Conservation (phyloP, 1,140 invertebrate species). For the Whitmania pigra region DNA sequence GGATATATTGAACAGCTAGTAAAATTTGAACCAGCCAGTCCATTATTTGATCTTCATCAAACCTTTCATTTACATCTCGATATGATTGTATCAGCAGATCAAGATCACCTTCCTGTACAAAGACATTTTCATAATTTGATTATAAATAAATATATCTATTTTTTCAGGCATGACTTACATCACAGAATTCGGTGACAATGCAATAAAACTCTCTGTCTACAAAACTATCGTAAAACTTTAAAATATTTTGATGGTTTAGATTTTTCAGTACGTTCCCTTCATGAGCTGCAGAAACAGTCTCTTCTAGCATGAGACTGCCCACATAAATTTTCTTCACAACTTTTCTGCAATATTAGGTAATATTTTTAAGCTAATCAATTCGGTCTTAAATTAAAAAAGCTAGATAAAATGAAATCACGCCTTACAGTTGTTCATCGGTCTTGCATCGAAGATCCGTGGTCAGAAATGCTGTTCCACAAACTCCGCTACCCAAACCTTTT, state of each 20-base stretch:
- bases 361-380: background rate
- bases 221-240: constrained; percentile 39
- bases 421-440: constrained; percentile 12
- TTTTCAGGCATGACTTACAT: constrained; percentile 31
- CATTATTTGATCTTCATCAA: constrained; percentile 37
- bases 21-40: constrained; percentile 43
- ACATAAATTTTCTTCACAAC: constrained; percentile 41
- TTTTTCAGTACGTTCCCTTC: constrained; percentile 39
- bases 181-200: constrained; percentile 44
- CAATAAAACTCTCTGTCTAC: constrained; percentile 41
- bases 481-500: constrained; percentile 41
- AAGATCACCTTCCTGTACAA: constrained; percentile 39
- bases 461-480: constrained; percentile 41
- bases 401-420: constrained; percentile 1
- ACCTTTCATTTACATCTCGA: constrained; percentile 32
- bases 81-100: constrained; percentile 36
- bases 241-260: constrained; percentile 37
- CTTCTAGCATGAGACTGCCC: constrained; percentile 40
- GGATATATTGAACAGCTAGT: constrained; percentile 42
- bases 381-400: background rate
- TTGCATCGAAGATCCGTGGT: constrained; percentile 35
- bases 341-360: constrained; percentile 32
- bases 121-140: too few relatives aligned
- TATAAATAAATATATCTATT: background rate
- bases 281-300: constrained; percentile 40